A percentile compares a stretch with the other conserved stretches of the same genome.
Evolutionary conservation across 1,140 invertebrate genomes (phyloP).

Genomic region (Drosophila tani): DNA sequence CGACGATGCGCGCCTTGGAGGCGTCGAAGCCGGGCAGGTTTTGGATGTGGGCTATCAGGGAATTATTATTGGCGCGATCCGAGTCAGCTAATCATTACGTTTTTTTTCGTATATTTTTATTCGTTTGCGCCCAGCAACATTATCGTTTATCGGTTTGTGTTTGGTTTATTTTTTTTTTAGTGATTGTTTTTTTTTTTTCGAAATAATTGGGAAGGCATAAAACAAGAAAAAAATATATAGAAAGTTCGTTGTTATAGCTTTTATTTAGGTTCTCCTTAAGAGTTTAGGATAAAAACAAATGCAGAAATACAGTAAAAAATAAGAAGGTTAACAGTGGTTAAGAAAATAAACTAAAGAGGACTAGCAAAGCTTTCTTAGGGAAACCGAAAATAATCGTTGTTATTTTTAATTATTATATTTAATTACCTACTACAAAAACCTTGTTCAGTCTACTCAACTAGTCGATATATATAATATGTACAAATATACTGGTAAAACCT

Average conservation of each 20-base stretch:
- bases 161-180: constrained; percentile 24
- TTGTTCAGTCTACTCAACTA: constrained; percentile 40
- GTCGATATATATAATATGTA: constrained; percentile 45
- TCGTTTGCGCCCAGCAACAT: constrained; percentile 40
- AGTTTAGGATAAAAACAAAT: constrained; percentile 35
- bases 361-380: constrained; percentile 49
- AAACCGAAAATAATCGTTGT: constrained; percentile 22
- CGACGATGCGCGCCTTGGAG: constrained; percentile 88
- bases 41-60: constrained; percentile 88
- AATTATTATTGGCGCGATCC: constrained; percentile 87
- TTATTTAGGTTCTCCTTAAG: constrained; percentile 45
- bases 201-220: constrained; percentile 78
- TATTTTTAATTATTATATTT: constrained; percentile 22
- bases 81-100: constrained; percentile 79
- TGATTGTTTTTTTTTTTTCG: constrained; percentile 51
- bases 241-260: constrained; percentile 73
- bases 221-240: constrained; percentile 77
- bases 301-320: constrained; percentile 25
- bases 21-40: constrained; percentile 88
- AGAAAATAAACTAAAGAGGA: constrained; percentile 38
- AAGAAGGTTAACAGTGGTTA: constrained; percentile 22
- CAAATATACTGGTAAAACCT: constrained; percentile 46
- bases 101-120: constrained; percentile 31
- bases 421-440: constrained; percentile 45
- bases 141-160: constrained; percentile 26